Base-by-base conservation (phyloP, 2,888 invertebrate species). In the Monopis laevigella region DNA sequence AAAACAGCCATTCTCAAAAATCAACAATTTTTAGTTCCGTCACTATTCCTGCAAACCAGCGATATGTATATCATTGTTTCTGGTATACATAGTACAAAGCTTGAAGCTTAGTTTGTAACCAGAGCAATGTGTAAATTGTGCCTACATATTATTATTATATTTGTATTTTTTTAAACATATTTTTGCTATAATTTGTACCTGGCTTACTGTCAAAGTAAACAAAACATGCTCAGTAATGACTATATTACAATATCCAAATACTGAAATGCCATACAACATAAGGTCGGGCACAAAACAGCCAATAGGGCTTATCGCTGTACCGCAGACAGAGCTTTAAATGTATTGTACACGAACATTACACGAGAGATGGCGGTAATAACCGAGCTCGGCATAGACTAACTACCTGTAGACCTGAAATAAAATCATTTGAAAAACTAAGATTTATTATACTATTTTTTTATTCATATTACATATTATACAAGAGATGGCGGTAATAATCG, bases 301-400 rank as follows among this genome's bases (percentile, higher is more conserved):
- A 44, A 41, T 38, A 39, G 39, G 28, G 61, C 63, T 68, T 66
- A 66, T 69, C 65, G 45, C 48, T 43, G 52, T 51, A 49, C 50
- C 57, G 43, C 62, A 62, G 56, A 62, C 56, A 54, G 53, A 56
- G 56, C 58, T 58, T 62, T 60, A 61, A 62, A 65, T 62, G 63
- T 61, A 64, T 61, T 59, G 59, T 58, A 48, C 55, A 48, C 48
- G 50, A 52, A 51, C 51, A 52, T 56, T 43, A 43, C 44, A 39
- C 44, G 41, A 55, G 50, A 50, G 43, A 40, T 40, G 42, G 40
- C 53, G 48, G 48, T 56, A 57, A 56, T 56, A 51, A 51, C 48
- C 47, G 42, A 41, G 43, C 43, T 39, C 12, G 2, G 16, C 36
- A 36, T 36, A 36, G 36, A 36, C 19, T 11, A n/a, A 36, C 13